Base-by-base conservation (phyloP, 2,797 vertebrate genomes). In the Onychomys arenicola region DNA sequence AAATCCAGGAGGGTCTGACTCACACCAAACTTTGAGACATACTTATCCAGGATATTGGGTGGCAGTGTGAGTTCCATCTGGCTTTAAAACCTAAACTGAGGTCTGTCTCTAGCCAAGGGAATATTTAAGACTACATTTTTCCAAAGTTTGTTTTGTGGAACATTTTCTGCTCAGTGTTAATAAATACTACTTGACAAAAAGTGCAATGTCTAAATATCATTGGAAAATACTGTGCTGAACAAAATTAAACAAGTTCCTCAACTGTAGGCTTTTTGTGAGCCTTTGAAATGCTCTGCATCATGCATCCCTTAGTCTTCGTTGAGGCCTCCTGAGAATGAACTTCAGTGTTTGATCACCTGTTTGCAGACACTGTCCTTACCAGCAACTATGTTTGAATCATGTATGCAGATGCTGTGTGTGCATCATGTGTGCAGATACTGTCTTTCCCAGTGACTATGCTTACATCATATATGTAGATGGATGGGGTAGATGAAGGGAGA, bases 171-270 rank as follows among this genome's bases (percentile, higher is more conserved):
- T 67, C 52, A 73, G 67, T 89, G 57, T 94, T 91, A 91, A 80
- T 76, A 95, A 89, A 95, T 94, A 91, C 49, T 61, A 67, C 25
- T 91, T 94, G 55, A 90, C 69, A 85, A 95, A 95, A 96, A 94
- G 27, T 80, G 87, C 61, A 25, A 1, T 78, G 21, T 80, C 63
- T 57, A 96, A 84, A 65, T 49, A 77, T 89, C 57, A 87, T 89
- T 94, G 91, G 49, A 34, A 96, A 95, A 93, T 32, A 81, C 10
- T 40, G 4, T 5, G 17, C 76, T 90, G 91, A 94, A 40, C 29
- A 95, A 83, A 61, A 10, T 77, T 55, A 77, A 75, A 57, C 29
- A 78, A 57, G 13, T 27, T 78, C 59, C 13, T 96, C 69, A 29
- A 67, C 43, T 43, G 1, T 46, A 9, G 29, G 77, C 6, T 46